Evolutionary conservation across 2,113 vertebrate genomes (phyloP), one percentile per base, ranked within the genome.

Genomic region (Chaetorhynchus papuensis): DNA sequence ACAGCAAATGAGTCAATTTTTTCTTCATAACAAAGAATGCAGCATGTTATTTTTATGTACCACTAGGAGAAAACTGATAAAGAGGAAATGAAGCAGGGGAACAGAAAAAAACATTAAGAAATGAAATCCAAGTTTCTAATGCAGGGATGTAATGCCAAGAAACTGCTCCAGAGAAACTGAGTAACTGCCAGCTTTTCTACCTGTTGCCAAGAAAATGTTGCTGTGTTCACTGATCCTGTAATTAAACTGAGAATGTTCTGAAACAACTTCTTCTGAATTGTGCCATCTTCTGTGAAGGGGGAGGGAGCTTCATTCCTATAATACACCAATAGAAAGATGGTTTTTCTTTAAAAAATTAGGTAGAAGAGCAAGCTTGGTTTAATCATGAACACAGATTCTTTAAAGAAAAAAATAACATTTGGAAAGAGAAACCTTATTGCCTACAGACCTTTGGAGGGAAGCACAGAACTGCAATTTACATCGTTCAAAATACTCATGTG

Each of bases 171-270:
- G 77, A 94, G 86, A 91, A 91, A 70, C 66, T 44, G 82, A 93
- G 52, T 59, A 89, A 87, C 92, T 91, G 94, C 88, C 96, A 96
- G 82, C 68, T 90, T 95, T 92, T 89, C 83, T 92, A 95, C 87
- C 94, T 97, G 76, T 79, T 94, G 95, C 95, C 95, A 97, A 95
- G 91, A 95, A 96, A 96, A 94, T 71, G 86, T 53, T 83, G 61
- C 93, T 97, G 89, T 94, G 79, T 95, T 96, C 89, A 90, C 72
- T 96, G 97, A 97, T 94, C 85, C 93, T 89, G 84, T 90, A 92
- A 95, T 91, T 95, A 95, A 96, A 92, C 53, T 21, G 30, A 83
- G 49, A 50, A 49, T 88, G 87, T 89, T 96, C 93, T 88, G 83
- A 92, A 95, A 90, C 80, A 89, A 74, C 50, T 47, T 52, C 75